These are phyloP conservation scores for Acomys russatus DNA, from an alignment of 2,797 vertebrate genomes.

Conservation along the genomic window DNA sequence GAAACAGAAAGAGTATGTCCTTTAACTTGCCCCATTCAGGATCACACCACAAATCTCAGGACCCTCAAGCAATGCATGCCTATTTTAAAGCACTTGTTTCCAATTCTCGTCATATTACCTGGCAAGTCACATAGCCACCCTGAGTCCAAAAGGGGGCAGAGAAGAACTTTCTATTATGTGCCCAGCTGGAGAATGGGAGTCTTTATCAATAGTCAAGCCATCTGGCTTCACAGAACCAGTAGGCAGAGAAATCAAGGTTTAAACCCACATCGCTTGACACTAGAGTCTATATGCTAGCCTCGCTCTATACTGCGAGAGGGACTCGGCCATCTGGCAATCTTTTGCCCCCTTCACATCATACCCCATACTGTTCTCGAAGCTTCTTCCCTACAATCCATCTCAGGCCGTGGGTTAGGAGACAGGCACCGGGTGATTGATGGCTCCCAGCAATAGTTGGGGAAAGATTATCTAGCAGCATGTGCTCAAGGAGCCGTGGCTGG, in stretches of 20 bases:
- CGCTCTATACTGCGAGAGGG: background rate
- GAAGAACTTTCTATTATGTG: background rate
- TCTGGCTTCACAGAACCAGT: background rate
- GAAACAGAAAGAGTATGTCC: background rate
- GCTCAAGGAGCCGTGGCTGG: slow-evolving; percentile 63
- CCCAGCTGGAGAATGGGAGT: background rate
- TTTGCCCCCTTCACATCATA: background rate
- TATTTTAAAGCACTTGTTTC: slow-evolving; percentile 7
- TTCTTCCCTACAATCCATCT: background rate
- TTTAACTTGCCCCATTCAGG: background rate
- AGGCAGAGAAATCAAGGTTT: background rate
- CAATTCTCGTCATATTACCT: background rate
- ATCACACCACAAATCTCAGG: background rate
- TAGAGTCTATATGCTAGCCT: background rate
- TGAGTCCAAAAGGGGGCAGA: background rate
- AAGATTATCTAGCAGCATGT: slow-evolving; percentile 76
- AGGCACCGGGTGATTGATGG: slow-evolving; percentile 59
- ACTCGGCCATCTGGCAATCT: background rate
- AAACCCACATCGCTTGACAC: background rate
- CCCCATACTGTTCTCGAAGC: background rate
- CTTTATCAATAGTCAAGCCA: background rate
- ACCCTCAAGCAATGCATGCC: background rate
- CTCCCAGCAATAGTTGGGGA: slow-evolving; percentile 31
- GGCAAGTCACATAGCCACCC: background rate
- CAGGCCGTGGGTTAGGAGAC: background rate